phyloP scores from a whole-genome alignment of 2,888 invertebrate species.

The Eristalinus aeneus region DNA sequence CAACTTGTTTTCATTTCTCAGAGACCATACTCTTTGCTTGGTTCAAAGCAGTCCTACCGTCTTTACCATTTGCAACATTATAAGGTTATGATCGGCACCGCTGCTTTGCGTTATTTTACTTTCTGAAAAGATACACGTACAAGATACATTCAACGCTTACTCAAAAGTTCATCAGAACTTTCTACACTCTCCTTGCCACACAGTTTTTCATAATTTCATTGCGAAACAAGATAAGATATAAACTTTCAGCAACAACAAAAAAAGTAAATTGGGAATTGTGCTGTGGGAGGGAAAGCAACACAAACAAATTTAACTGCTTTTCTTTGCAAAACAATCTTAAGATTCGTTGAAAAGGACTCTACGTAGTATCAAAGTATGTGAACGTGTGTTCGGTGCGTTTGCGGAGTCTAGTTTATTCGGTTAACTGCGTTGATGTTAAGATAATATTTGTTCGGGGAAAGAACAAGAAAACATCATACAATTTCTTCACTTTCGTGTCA shows the following conservation, averaged over 20 bases:
- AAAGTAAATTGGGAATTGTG: not conserved
- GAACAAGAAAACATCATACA: conserved; percentile 11
- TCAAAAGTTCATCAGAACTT: conserved; percentile 39
- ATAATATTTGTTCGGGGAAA: conserved; percentile 44
- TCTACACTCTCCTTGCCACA: conserved; percentile 15
- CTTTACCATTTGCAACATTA: conserved; percentile 38
- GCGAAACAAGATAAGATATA: conserved; percentile 33
- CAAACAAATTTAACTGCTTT: conserved; percentile 9
- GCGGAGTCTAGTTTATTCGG: conserved; percentile 4
- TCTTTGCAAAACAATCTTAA: conserved; percentile 37
- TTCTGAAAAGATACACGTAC: conserved; percentile 20
- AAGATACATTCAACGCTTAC: not conserved
- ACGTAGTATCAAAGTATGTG: not conserved
- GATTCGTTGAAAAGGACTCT: not conserved
- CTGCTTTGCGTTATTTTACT: not conserved
- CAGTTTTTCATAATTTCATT: conserved; percentile 51
- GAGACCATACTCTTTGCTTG: not conserved
- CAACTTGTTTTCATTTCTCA: conserved; percentile 1
- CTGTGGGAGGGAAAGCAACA: not conserved
- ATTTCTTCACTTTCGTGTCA: not conserved
- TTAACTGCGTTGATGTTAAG: conserved; percentile 35
- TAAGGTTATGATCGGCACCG: conserved; percentile 27
- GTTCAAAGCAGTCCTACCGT: not conserved
- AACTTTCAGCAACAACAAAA: conserved; percentile 29
- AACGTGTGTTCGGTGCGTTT: not conserved